Conservation (phyloP, 2,888 invertebrate species). For the Leptarthrus brevirostris region DNA sequence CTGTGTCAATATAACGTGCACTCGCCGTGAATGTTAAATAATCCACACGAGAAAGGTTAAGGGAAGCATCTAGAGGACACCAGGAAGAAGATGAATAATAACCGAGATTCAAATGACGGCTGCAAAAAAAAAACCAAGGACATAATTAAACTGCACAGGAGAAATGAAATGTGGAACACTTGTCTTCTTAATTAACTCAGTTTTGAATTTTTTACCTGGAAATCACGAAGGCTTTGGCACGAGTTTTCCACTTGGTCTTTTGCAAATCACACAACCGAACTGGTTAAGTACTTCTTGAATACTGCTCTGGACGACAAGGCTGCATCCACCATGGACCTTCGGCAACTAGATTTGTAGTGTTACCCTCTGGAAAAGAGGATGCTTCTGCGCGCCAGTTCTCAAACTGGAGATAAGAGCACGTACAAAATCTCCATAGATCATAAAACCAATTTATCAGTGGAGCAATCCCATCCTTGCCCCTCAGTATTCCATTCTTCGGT, state of each 20-base stretch:
- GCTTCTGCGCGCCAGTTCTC: background rate
- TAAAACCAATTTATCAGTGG: background rate
- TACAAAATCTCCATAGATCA: background rate
- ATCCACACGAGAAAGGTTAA: slow-evolving; percentile 19
- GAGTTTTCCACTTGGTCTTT: background rate
- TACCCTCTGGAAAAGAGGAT: background rate
- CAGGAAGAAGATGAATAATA: background rate
- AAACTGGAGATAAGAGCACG: background rate
- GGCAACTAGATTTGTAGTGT: background rate
- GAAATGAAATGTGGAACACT: slow-evolving; percentile 1
- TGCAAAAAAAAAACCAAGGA: slow-evolving; percentile 9
- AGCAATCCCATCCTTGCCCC: background rate
- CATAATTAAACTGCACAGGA: slow-evolving; percentile 1
- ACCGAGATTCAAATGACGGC: background rate
- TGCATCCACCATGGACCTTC: background rate
- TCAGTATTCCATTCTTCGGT: no score
- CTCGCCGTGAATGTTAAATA: slow-evolving; percentile 43
- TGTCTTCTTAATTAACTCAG: background rate
- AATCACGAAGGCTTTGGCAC: background rate
- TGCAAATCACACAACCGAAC: background rate
- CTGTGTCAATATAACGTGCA: slow-evolving; percentile 50
- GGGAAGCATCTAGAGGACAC: slow-evolving; percentile 18
- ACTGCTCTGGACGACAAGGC: no score
- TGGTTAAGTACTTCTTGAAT: background rate
- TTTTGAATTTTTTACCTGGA: background rate